Conservation (phyloP, 2,797 vertebrate species). For the Ibycter americanus region DNA sequence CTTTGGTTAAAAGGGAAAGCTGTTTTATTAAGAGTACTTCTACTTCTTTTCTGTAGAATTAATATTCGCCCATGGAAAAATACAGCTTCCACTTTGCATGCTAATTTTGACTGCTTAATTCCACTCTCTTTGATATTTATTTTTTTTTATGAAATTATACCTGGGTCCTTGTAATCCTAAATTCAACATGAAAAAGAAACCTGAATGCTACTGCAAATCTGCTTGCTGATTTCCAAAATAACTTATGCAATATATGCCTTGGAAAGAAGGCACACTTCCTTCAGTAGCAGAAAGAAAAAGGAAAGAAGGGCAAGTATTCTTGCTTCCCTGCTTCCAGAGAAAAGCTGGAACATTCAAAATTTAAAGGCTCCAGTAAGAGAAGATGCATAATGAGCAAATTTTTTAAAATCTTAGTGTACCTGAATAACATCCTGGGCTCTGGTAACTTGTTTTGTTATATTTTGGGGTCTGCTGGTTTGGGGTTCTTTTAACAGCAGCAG, state of each 20-base stretch:
- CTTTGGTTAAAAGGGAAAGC: not conserved
- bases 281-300: not conserved
- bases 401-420: fast-evolving
- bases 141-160: not conserved
- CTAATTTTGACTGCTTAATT: not conserved
- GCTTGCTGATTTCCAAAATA: not conserved
- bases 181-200: not conserved
- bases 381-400: not conserved
- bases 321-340: not conserved
- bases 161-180: not conserved
- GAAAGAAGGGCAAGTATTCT: not conserved
- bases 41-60: not conserved
- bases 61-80: not conserved
- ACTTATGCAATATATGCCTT: not conserved
- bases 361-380: not conserved
- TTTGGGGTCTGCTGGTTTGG: not conserved
- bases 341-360: not conserved
- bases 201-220: not conserved
- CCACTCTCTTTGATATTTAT: not conserved
- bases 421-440: not conserved
- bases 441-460: not conserved
- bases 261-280: not conserved
- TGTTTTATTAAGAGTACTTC: not conserved
- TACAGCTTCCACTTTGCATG: not conserved
- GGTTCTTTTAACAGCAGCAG: not conserved